Conservation (phyloP, 2,888 invertebrate species). For the Brachypalpus laphriformis region DNA sequence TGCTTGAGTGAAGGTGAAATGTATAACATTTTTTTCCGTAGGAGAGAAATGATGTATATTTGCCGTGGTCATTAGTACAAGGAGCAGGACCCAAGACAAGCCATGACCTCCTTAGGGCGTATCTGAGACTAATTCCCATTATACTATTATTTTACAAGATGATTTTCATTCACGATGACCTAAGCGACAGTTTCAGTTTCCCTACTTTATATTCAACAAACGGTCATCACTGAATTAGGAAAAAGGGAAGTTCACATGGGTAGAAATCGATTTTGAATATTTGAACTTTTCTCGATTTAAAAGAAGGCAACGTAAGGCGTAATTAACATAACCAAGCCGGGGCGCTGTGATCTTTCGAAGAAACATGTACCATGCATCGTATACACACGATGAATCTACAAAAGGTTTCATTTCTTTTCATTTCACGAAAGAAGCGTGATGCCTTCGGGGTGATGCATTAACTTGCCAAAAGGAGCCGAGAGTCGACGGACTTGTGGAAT, state of each 20-base stretch:
- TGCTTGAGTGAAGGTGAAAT: conserved; percentile 36
- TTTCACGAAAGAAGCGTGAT: conserved; percentile 62
- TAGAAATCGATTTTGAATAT: conserved; percentile 41
- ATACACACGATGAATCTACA: conserved; percentile 41
- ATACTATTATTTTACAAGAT: not conserved
- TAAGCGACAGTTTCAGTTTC: not conserved
- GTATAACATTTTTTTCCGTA: conserved; percentile 31
- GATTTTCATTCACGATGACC: conserved; percentile 9
- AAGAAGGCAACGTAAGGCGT: conserved; percentile 8
- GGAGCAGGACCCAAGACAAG: conserved; percentile 7
- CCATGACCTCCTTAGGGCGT: conserved; percentile 75
- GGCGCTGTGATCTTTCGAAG: conserved; percentile 30
- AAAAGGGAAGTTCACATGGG: conserved; percentile 32
- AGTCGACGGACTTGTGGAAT: conserved; percentile 49
- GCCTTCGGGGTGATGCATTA: conserved; percentile 65
- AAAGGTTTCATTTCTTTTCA: conserved; percentile 57
- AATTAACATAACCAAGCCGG: conserved; percentile 48
- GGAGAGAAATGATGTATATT: conserved; percentile 14
- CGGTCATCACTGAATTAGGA: conserved; percentile 6
- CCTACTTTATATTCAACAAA: conserved; percentile 39
- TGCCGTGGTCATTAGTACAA: conserved; percentile 14
- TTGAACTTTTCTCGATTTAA: conserved; percentile 37
- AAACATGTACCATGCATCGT: conserved; percentile 46
- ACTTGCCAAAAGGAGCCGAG: conserved; percentile 65
- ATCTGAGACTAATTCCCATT: conserved; percentile 25